Evolutionary conservation across 2,113 vertebrate species (phyloP).

Genomic region (Orycteropus afer): DNA sequence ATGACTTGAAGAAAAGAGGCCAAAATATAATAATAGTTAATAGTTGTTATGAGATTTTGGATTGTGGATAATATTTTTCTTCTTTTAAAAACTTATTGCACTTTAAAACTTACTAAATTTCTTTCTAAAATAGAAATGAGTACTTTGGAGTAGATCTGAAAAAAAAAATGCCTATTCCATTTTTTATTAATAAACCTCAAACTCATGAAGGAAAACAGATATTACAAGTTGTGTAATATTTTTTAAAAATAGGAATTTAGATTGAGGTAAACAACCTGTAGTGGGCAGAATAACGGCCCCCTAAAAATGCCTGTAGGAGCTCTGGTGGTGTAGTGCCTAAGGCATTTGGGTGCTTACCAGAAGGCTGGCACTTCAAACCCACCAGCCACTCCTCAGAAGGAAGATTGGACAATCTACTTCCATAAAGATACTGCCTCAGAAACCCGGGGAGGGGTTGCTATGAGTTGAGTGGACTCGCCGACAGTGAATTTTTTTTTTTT

Average conservation of each 20-base stretch:
- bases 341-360: no score
- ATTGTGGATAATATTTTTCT: background rate
- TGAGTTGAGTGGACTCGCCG: no score
- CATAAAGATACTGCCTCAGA: no score
- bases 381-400: no score
- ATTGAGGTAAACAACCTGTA: background rate
- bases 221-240: background rate
- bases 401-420: no score
- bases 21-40: conserved; percentile 29
- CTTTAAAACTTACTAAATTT: conserved; percentile 26
- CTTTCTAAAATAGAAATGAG: background rate
- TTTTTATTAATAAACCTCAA: background rate
- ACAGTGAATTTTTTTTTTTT: no score
- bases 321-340: no score
- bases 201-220: background rate
- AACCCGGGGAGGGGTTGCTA: no score
- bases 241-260: background rate
- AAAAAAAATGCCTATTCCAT: background rate
- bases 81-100: background rate
- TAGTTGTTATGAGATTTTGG: background rate
- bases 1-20: background rate
- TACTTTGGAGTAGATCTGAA: background rate
- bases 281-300: background rate
- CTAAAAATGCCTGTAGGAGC: background rate
- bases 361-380: no score